Base-by-base conservation (phyloP, 2,113 vertebrate species). In the Etheostoma cragini region DNA sequence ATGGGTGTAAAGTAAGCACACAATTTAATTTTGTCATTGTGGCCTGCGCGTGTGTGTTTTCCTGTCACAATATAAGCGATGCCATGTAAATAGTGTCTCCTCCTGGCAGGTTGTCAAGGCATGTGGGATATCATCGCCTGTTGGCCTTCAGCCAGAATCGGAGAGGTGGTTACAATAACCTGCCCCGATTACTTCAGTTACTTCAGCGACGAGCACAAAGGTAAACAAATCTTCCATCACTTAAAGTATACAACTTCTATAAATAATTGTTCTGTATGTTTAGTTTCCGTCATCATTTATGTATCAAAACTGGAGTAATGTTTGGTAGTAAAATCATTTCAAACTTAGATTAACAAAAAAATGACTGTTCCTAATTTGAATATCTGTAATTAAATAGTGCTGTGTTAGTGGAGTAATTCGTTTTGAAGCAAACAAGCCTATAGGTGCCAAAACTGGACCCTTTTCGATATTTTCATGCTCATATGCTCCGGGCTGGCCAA, bases 71-170 rank as follows among this genome's bases (percentile, higher is more conserved):
- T 3, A 2, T 72, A 46, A 72, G 46, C 22, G 76, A 79, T 87
- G 66, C 24, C 60, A 46, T 53, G 0, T 73, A 83, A 56, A 87
- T 57, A 53, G 33, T 49, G 71, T 81, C 49, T 63, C 84, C 57
- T 71, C 24, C 50, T 67, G 71, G 17, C 89, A 98, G 97, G 97
- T 57, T 99, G 98, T 78, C 87, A 93, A 75, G 96, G 91, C 76
- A 96, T 96, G 77, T 99, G 97, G 97, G 97, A 98, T 76, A 97
- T 95, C 76, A 92, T 99, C 50, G 97, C 96, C 0, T 99, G 98
- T 85, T 99, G 98, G 98, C 97, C 97, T 0, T 92, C 96, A 19
- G 95, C 96, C 1, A 93, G 78, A 8, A 85, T 95, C 1, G 97
- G 97, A 64, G 96, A 98, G 70, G 90, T 95, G 16, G 96, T 97